These are phyloP conservation scores for Akabosia matsudoensis DNA, from an alignment of 1,140 invertebrate genomes.

Conservation along the genomic window DNA sequence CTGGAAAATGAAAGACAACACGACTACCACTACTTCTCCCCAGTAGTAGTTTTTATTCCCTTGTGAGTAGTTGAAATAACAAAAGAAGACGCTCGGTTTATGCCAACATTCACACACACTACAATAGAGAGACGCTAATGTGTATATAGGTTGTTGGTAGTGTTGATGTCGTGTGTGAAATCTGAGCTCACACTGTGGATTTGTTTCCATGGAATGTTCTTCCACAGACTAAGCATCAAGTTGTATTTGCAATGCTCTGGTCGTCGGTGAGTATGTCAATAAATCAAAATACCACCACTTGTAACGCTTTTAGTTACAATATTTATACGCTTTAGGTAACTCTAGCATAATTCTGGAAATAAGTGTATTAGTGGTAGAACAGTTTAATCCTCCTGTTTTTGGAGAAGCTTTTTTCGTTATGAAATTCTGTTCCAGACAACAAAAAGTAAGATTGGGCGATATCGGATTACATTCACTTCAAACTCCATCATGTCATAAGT, in stretches of 20 bases:
- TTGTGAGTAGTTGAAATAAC: too few relatives aligned
- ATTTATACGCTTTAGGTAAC: neutral
- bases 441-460: neutral
- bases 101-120: too few relatives aligned
- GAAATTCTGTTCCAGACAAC: neutral
- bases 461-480: neutral
- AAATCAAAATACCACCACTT: constrained; percentile 16
- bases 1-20: neutral
- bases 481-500: too few relatives aligned
- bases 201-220: neutral
- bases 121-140: too few relatives aligned
- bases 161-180: neutral
- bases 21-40: too few relatives aligned
- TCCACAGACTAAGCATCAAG: constrained; percentile 2
- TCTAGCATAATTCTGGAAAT: neutral
- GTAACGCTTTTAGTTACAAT: neutral
- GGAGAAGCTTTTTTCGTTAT: neutral
- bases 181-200: too few relatives aligned
- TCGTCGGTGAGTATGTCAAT: neutral
- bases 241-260: neutral
- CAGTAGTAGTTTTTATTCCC: too few relatives aligned
- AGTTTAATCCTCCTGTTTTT: neutral
- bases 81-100: too few relatives aligned
- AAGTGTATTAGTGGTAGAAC: neutral
- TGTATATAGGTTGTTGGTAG: neutral